Base-by-base conservation (phyloP, 1,140 invertebrate species). In the Lepidurus couesii region DNA sequence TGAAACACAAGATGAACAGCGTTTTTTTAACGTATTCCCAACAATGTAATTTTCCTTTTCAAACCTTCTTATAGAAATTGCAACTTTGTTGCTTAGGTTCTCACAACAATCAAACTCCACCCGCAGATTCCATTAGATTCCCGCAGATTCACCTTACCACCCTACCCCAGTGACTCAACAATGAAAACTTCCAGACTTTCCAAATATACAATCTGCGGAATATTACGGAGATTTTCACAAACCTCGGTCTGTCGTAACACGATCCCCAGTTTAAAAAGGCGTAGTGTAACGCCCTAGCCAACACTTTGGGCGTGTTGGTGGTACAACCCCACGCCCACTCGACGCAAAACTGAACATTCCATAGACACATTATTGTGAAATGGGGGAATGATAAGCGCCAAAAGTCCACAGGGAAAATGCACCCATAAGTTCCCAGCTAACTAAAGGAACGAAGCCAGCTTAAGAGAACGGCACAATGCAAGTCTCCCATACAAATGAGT, bases 1-100 rank as follows among this genome's bases (percentile, higher is more conserved):
- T 98, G 89, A 76, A 43, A 26, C 21, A 77, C 21, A 77, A n/a
- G 53, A 77, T 7, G 34, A 76, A 44, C 16, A 77, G 8, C 42
- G 21, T 44, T 11, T 76, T 0, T 76, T 9, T 44, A 43, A 43
- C 1, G 24, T 7, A 7, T 24, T 11, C n/a, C 24, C 11, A 76
- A 34, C 16, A 34, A 13, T 42, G n/a, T n/a, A 42, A 9, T 34
- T 24, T 13, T n/a, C 42, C 42, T 75, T 75, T 34, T 24, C 74
- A 2, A n/a, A 42, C 34, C 6, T n/a, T 75, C n/a, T 44, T 21
- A 47, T 5, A 47, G 10, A 47, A 47, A 47, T 11, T 47, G 10
- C 45, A 6, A 6, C 0, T 47, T 47, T 47, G 1, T 47, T 47
- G 16, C 1, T 47, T 10, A 10, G 10, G 16, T 47, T 47, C 16